These are phyloP conservation scores for Euphonia xanthogaster DNA, from an alignment of 2,797 vertebrate genomes.

Conservation along the genomic window DNA sequence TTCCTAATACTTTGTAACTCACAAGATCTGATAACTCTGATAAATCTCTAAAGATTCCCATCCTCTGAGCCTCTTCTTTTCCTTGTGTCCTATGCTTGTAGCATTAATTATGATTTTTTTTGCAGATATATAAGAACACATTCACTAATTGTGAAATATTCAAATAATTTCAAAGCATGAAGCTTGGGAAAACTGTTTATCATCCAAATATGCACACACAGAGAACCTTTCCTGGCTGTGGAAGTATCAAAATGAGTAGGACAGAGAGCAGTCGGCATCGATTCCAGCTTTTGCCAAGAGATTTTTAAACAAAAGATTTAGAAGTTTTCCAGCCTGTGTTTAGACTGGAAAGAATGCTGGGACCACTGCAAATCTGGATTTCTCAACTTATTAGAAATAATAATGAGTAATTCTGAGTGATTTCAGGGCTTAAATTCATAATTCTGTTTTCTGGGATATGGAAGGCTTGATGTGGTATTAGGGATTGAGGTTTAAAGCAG, in stretches of 20 bases:
- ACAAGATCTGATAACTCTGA: neutral
- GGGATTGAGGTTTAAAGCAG: neutral
- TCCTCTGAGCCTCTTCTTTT: neutral
- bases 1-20: conserved; percentile 20
- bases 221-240: neutral
- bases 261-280: neutral
- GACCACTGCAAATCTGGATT: neutral
- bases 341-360: neutral
- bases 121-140: neutral
- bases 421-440: neutral
- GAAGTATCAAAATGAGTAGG: neutral
- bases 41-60: conserved; percentile 7
- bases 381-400: neutral
- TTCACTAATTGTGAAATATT: neutral
- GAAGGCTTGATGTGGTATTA: neutral
- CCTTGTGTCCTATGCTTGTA: neutral
- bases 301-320: neutral
- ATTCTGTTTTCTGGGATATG: neutral
- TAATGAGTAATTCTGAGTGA: neutral
- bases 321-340: neutral
- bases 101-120: neutral
- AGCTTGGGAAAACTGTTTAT: neutral
- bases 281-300: neutral
- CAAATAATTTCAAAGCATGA: neutral
- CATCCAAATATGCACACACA: neutral